Conservation (phyloP, 2,888 invertebrate genomes). For the Mesoligia furuncula region DNA sequence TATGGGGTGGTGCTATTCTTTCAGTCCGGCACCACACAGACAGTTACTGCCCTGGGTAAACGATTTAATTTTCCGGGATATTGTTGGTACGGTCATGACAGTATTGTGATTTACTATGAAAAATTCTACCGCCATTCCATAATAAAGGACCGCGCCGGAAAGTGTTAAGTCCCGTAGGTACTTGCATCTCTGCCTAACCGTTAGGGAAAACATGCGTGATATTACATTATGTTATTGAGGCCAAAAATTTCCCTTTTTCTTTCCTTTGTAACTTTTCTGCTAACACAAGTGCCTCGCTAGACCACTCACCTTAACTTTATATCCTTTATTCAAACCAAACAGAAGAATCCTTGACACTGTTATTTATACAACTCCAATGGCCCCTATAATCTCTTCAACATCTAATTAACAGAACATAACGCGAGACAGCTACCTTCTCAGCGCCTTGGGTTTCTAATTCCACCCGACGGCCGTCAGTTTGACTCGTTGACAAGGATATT, state of each 20-base stretch:
- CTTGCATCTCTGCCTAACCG: no score
- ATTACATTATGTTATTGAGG: background rate
- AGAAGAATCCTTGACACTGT: conserved; percentile 13
- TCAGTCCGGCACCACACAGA: no score
- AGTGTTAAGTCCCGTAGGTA: no score
- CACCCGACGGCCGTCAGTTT: conserved; percentile 74
- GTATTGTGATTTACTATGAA: no score
- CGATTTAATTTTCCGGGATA: no score
- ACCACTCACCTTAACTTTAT: background rate
- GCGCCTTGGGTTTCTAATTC: conserved; percentile 77
- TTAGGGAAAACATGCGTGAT: no score
- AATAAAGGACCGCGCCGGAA: no score
- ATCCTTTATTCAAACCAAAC: background rate
- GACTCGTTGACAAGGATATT: conserved; percentile 84
- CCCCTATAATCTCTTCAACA: conserved; percentile 62
- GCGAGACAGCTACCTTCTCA: conserved; percentile 76
- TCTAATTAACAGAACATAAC: conserved; percentile 78
- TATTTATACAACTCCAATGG: conserved; percentile 44
- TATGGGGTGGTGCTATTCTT: no score
- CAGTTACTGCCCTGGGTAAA: no score
- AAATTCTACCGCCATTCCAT: no score
- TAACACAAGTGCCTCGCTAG: background rate
- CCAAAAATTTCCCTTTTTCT: background rate
- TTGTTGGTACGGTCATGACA: no score
- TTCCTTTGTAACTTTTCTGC: background rate